Conservation (phyloP, 1,140 invertebrate species). For the Campodea augens region DNA sequence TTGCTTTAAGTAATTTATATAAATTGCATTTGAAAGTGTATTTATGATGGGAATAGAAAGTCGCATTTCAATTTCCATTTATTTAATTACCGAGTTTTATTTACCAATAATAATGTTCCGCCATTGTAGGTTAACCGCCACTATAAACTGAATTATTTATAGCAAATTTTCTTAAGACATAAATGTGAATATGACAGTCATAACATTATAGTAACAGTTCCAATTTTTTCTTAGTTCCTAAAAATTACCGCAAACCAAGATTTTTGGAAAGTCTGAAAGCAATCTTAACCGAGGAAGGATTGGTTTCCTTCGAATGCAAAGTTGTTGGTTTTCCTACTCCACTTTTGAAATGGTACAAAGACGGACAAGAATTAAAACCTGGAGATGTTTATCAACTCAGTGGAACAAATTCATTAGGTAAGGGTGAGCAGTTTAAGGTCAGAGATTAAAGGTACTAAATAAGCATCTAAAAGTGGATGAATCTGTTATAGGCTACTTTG, state of each 20-base stretch:
- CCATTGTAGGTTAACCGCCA: too few species aligned
- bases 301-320: conserved; percentile 83
- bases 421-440: conserved; percentile 4
- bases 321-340: conserved; percentile 79
- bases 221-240: conserved; percentile 42
- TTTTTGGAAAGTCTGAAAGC: conserved; percentile 77
- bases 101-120: too few species aligned
- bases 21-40: too few species aligned
- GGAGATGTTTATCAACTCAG: conserved; percentile 81
- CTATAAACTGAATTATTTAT: too few species aligned
- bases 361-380: conserved; percentile 72
- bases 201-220: too few species aligned
- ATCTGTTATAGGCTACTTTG: conserved; percentile 1
- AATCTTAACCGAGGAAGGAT: conserved; percentile 68
- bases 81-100: too few species aligned
- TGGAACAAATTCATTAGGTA: conserved; percentile 60
- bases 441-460: conserved; percentile 1
- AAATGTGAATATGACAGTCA: too few species aligned
- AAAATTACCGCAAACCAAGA: conserved; percentile 67
- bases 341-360: conserved; percentile 69
- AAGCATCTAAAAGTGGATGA: background rate
- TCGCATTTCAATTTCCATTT: too few species aligned
- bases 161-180: too few species aligned
- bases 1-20: too few species aligned
- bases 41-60: too few species aligned